Percentiles rank a stretch among this genome's conserved stretches.
Conservation (phyloP, 2,113 vertebrate genomes). For the Galeopterus variegatus region DNA sequence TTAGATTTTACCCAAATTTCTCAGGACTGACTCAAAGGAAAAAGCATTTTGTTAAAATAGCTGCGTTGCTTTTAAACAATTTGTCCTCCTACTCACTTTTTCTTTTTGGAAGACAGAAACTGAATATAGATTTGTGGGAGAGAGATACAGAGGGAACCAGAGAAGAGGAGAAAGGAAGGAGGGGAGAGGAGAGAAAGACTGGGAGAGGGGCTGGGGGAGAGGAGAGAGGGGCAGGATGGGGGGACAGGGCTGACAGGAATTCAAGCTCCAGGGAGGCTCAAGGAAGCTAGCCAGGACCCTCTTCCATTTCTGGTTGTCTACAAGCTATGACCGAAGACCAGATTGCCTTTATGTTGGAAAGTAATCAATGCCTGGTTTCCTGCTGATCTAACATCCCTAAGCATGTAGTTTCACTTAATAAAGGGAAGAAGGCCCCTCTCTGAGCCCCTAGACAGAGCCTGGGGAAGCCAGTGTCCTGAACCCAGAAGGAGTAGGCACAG, state of each 20-base stretch:
- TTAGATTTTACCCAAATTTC: slow-evolving; percentile 69
- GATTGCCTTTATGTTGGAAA: not conserved
- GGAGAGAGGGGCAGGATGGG: no score
- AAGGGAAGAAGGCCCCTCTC: not conserved
- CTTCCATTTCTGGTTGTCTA: not conserved
- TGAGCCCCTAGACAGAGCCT: fast-evolving
- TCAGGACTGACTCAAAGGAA: slow-evolving; percentile 75
- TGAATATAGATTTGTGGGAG: slow-evolving; percentile 71
- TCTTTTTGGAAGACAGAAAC: slow-evolving; percentile 81
- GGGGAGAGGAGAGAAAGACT: not conserved
- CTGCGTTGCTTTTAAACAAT: slow-evolving; percentile 75
- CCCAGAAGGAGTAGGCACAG: not conserved
- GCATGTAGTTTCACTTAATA: not conserved
- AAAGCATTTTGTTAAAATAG: slow-evolving; percentile 72
- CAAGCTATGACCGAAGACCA: not conserved
- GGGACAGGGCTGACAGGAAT: not conserved
- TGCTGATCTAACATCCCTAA: not conserved
- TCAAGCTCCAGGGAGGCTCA: fast-evolving
- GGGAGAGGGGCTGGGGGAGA: no score
- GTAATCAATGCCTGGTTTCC: not conserved
- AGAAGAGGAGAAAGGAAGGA: slow-evolving; percentile 43
- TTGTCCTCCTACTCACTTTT: slow-evolving; percentile 73
- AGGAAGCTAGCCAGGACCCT: no score
- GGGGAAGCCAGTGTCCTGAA: not conserved
- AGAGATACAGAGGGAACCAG: not conserved